Evolutionary conservation across 2,113 vertebrate species (phyloP).

Genomic region (Malurus melanocephalus): DNA sequence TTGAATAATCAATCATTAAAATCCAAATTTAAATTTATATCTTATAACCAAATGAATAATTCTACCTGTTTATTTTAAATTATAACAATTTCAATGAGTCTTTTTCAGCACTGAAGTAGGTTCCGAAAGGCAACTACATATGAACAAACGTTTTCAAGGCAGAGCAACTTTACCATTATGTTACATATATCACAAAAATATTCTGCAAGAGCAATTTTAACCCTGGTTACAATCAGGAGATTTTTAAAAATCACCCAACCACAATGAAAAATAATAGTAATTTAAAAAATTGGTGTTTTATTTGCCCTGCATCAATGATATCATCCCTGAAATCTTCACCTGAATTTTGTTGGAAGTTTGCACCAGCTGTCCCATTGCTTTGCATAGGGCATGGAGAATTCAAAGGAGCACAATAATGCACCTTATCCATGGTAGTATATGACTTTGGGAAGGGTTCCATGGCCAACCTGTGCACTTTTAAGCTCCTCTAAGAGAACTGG

Average conservation of each 20-base stretch:
- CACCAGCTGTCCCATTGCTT: neutral
- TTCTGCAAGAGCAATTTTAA: neutral
- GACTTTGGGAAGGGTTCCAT: neutral
- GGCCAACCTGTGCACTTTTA: neutral
- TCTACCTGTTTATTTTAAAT: neutral
- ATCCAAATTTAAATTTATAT: neutral
- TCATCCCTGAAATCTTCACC: neutral
- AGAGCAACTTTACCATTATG: neutral
- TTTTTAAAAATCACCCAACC: neutral
- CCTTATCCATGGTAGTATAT: neutral
- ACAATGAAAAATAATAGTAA: neutral
- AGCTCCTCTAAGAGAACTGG: neutral
- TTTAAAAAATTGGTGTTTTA: neutral
- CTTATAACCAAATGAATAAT: neutral
- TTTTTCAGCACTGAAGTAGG: neutral
- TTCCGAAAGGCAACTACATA: neutral
- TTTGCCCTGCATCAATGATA: neutral
- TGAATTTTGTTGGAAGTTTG: neutral
- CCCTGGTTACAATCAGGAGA: neutral
- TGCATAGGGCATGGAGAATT: neutral
- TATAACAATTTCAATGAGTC: neutral
- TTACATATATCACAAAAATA: neutral
- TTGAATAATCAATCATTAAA: neutral
- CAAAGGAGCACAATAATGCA: neutral
- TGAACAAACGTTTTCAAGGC: neutral